Conservation (phyloP, 2,888 invertebrate genomes). For the Mycalesis mineus region DNA sequence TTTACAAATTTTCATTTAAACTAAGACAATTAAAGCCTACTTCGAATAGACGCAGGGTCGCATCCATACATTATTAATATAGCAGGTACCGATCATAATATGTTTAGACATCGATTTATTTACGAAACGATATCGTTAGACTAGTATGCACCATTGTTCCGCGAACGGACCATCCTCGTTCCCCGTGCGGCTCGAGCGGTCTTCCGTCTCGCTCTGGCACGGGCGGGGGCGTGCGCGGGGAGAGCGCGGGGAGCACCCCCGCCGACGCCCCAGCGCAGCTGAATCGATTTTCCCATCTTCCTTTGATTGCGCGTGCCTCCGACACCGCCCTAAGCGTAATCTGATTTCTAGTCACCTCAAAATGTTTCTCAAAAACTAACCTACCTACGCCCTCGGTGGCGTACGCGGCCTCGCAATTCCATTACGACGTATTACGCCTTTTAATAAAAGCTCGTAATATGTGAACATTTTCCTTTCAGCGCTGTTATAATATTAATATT, state of each 20-base stretch:
- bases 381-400: slow-evolving; percentile 47
- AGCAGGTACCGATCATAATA: slow-evolving; percentile 75
- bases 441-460: slow-evolving; percentile 17
- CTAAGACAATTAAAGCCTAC: slow-evolving; percentile 77
- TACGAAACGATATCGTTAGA: slow-evolving; percentile 59
- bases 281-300: slow-evolving; percentile 54
- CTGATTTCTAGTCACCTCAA: slow-evolving; percentile 50
- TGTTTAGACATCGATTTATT: slow-evolving; percentile 61
- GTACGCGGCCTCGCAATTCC: slow-evolving; percentile 26
- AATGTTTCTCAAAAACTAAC: slow-evolving; percentile 65
- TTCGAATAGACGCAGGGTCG: slow-evolving; percentile 76
- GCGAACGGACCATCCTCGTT: slow-evolving; percentile 46
- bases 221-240: slow-evolving; percentile 23
- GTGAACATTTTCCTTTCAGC: slow-evolving; percentile 2
- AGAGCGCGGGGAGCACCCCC: slow-evolving; percentile 24
- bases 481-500: slow-evolving; percentile 11
- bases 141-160: slow-evolving; percentile 72
- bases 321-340: slow-evolving; percentile 47
- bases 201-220: slow-evolving; percentile 28
- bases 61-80: slow-evolving; percentile 74
- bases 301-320: slow-evolving; percentile 41
- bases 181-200: slow-evolving; percentile 31
- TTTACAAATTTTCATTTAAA: slow-evolving; percentile 76
- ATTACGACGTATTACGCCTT: slow-evolving; percentile 16
- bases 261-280: slow-evolving; percentile 43